Conservation (phyloP, 2,797 vertebrate species). For the Bradypodion ventrale region DNA sequence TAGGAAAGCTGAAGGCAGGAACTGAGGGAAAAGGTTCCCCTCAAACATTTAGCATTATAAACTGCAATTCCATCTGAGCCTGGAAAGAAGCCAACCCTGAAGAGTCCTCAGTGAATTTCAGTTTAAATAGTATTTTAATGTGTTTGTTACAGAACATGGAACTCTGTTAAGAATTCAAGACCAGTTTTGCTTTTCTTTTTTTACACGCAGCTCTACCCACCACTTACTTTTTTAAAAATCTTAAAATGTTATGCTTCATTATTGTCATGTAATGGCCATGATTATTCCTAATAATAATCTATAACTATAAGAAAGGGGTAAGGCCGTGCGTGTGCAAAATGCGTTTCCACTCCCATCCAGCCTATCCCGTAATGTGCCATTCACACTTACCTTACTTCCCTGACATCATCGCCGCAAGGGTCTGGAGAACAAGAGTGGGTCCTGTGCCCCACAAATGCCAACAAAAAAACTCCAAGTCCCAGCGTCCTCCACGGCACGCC, state of each 20-base stretch:
- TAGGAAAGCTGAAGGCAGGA: constrained; percentile 12
- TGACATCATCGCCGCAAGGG: too few relatives aligned
- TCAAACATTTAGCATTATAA: background rate
- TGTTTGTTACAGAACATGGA: background rate
- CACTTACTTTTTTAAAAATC: background rate
- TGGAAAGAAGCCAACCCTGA: constrained; percentile 20
- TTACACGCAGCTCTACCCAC: background rate
- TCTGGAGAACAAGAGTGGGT: too few relatives aligned
- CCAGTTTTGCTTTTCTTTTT: background rate
- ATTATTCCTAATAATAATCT: too few relatives aligned
- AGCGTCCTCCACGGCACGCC: too few relatives aligned
- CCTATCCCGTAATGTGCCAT: too few relatives aligned
- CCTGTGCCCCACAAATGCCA: too few relatives aligned
- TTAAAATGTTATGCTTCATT: background rate
- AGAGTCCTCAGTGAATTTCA: background rate
- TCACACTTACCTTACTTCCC: too few relatives aligned
- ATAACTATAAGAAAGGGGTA: too few relatives aligned
- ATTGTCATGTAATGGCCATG: too few relatives aligned
- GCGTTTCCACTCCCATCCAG: too few relatives aligned
- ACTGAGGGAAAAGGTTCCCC: constrained; percentile 16
- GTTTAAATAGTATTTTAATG: background rate
- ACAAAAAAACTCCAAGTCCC: too few relatives aligned
- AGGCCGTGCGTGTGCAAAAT: too few relatives aligned
- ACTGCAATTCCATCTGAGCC: constrained; percentile 29
- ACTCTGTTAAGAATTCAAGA: constrained; percentile 33